Evolutionary conservation across 2,888 invertebrate genomes (phyloP).

Genomic region (Quadroppia sp.): DNA sequence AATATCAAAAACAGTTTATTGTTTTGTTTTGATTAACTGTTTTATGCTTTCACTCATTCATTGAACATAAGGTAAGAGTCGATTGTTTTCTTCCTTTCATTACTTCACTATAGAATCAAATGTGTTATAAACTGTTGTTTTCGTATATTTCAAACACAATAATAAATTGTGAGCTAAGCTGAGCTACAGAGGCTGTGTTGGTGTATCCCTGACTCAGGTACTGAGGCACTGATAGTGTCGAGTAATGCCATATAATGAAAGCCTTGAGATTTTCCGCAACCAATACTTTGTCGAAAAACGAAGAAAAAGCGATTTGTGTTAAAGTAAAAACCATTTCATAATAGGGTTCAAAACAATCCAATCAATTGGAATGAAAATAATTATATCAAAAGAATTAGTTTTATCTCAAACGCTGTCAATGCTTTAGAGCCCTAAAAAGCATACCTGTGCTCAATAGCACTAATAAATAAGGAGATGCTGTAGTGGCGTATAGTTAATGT

Average conservation of each 20-base stretch:
- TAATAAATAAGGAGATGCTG: background rate
- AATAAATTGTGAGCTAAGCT: too few species aligned
- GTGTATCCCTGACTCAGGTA: background rate
- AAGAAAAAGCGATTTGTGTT: background rate
- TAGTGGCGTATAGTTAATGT: too few species aligned
- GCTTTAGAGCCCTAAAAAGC: background rate
- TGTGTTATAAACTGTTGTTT: background rate
- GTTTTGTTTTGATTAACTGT: background rate
- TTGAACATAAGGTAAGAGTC: background rate
- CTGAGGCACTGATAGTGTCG: background rate
- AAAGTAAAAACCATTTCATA: background rate
- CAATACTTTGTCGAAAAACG: background rate
- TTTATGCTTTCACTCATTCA: background rate
- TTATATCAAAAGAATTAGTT: background rate
- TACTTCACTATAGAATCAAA: background rate
- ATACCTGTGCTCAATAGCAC: background rate
- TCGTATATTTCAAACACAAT: too few species aligned
- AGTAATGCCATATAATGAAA: conserved; percentile 35
- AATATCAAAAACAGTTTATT: background rate
- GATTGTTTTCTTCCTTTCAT: background rate
- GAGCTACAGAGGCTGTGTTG: background rate
- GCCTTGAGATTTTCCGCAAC: conserved; percentile 30
- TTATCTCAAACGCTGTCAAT: background rate
- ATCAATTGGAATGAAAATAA: conserved; percentile 3
- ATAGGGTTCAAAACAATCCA: background rate